phyloP scores from a whole-genome alignment of 2,888 invertebrate genomes.

The Spodoptera picta region DNA sequence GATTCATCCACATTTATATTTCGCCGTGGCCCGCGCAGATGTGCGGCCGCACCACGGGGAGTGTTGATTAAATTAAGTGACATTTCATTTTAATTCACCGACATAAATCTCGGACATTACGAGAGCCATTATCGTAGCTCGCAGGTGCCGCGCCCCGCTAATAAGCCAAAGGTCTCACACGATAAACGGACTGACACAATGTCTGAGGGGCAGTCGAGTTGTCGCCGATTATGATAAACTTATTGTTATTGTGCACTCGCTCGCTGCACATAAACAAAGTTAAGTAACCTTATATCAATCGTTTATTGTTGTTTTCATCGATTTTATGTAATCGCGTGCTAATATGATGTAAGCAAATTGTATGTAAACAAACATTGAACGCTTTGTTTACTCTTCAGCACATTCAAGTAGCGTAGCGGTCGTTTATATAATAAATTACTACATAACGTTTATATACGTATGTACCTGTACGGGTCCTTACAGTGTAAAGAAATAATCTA shows the following conservation, averaged over 20 bases:
- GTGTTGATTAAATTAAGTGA: conserved; percentile 84
- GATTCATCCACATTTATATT: conserved; percentile 81
- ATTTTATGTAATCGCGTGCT: conserved; percentile 44
- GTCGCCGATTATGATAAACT: conserved; percentile 49
- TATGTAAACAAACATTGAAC: conserved; percentile 35
- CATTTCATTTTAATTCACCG: conserved; percentile 84
- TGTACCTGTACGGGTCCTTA: too few species aligned
- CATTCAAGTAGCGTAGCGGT: conserved; percentile 25
- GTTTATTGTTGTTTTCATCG: conserved; percentile 40
- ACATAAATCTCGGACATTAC: conserved; percentile 81
- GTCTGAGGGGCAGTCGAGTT: conserved; percentile 61
- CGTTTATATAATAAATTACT: neutral
- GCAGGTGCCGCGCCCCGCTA: conserved; percentile 71
- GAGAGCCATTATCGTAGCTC: conserved; percentile 74
- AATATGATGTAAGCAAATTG: conserved; percentile 26
- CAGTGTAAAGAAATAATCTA: too few species aligned
- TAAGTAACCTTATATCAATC: conserved; percentile 40
- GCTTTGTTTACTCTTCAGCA: conserved; percentile 14
- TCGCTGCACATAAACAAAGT: conserved; percentile 41
- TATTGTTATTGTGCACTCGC: conserved; percentile 42
- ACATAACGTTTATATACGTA: too few species aligned
- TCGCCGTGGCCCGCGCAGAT: conserved; percentile 70
- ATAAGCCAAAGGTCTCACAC: conserved; percentile 71
- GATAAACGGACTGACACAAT: conserved; percentile 71
- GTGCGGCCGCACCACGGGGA: conserved; percentile 76